A percentile compares a stretch with the other conserved stretches of the same genome.
Evolutionary conservation across 2,113 vertebrate genomes (phyloP).

Genomic region (Alligator mississippiensis): DNA sequence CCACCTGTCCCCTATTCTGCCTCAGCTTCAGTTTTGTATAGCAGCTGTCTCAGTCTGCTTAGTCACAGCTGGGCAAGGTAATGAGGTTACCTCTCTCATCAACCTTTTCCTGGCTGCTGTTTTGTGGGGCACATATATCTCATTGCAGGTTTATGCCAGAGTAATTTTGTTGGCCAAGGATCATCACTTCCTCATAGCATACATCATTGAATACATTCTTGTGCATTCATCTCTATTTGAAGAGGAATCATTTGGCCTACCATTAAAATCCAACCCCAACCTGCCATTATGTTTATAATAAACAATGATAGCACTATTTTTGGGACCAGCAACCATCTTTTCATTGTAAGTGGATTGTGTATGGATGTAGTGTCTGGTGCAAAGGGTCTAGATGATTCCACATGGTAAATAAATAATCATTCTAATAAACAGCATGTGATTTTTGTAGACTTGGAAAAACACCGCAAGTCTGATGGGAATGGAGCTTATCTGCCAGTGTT

Average conservation of each 20-base stretch:
- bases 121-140: neutral
- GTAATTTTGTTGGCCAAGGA: neutral
- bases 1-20: neutral
- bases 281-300: slow-evolving; percentile 1
- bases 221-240: slow-evolving; percentile 51
- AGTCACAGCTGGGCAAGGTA: neutral
- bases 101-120: neutral
- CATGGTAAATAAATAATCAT: neutral
- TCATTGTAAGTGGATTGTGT: neutral
- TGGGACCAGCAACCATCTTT: neutral
- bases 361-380: neutral
- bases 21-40: neutral
- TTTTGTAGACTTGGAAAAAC: neutral
- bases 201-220: neutral
- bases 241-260: slow-evolving; percentile 28
- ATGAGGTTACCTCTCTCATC: neutral
- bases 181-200: neutral
- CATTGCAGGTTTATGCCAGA: neutral
- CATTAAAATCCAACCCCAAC: neutral
- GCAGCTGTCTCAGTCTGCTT: neutral
- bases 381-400: neutral
- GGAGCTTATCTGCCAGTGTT: neutral
- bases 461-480: slow-evolving; percentile 30
- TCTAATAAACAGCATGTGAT: neutral
- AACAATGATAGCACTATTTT: neutral